phyloP scores from a whole-genome alignment of 2,797 vertebrate genomes.

The Mormyrops attenuatus region DNA sequence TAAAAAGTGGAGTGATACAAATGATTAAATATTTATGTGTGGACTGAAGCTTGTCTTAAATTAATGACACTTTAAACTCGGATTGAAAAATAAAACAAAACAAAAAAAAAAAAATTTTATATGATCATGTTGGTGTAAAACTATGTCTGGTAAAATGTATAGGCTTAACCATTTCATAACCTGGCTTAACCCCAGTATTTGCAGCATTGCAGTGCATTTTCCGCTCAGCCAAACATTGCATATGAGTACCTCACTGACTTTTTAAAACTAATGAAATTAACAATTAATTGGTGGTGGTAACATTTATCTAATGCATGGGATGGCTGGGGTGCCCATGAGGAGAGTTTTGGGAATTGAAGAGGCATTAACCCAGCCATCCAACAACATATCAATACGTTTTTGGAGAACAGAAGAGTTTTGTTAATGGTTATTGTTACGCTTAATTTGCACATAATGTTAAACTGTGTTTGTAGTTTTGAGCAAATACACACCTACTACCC shows the following conservation, averaged over 20 bases:
- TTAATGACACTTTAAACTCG: not conserved
- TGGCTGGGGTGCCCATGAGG: not conserved
- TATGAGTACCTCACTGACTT: not conserved
- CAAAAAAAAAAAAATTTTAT: not conserved
- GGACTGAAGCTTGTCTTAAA: not conserved
- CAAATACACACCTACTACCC: not conserved
- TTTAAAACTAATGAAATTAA: not conserved
- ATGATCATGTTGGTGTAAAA: not conserved
- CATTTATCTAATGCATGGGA: not conserved
- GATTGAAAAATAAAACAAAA: not conserved
- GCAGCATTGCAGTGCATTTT: not conserved
- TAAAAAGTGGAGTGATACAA: not conserved
- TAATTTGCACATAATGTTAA: not conserved
- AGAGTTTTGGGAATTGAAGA: not conserved
- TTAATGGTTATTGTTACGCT: not conserved
- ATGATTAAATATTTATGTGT: not conserved
- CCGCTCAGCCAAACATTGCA: not conserved
- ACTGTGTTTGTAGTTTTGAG: not conserved
- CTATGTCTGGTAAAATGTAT: not conserved
- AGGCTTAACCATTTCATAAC: not conserved
- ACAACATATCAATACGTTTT: not conserved
- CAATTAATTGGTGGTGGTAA: not conserved
- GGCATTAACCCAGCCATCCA: not conserved
- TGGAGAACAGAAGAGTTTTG: not conserved
- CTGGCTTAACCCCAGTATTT: not conserved